phyloP scores from a whole-genome alignment of 2,113 vertebrate species.

The Passer montanus region DNA sequence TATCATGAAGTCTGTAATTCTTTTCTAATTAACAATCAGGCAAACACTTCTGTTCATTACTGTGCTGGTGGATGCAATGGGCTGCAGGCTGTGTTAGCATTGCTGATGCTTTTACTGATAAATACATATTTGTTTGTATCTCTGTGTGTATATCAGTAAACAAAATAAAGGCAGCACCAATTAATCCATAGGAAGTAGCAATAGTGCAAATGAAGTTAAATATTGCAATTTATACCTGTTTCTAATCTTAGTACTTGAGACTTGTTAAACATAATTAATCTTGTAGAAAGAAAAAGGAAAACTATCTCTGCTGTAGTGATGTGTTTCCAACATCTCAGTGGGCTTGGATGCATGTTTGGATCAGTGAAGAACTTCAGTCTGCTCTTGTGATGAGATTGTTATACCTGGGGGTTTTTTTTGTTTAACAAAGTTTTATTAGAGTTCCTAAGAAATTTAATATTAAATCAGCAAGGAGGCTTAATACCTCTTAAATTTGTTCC shows the following conservation, averaged over 20 bases:
- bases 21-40: not conserved
- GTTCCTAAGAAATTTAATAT: not conserved
- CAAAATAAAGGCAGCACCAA: not conserved
- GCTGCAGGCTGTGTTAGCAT: not conserved
- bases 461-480: not conserved
- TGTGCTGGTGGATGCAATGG: not conserved
- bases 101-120: not conserved
- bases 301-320: not conserved
- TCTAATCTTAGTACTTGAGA: not conserved
- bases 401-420: no score
- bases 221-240: not conserved
- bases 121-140: not conserved
- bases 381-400: not conserved
- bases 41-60: not conserved
- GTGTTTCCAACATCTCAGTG: not conserved
- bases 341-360: not conserved
- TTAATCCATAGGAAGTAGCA: not conserved
- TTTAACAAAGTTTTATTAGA: not conserved
- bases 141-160: not conserved
- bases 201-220: not conserved
- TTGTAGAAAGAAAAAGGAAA: not conserved
- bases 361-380: not conserved
- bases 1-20: not conserved
- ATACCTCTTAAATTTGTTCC: not conserved
- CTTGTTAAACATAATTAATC: not conserved